Conservation (phyloP, 1,140 invertebrate species). For the Colletes gigas region DNA sequence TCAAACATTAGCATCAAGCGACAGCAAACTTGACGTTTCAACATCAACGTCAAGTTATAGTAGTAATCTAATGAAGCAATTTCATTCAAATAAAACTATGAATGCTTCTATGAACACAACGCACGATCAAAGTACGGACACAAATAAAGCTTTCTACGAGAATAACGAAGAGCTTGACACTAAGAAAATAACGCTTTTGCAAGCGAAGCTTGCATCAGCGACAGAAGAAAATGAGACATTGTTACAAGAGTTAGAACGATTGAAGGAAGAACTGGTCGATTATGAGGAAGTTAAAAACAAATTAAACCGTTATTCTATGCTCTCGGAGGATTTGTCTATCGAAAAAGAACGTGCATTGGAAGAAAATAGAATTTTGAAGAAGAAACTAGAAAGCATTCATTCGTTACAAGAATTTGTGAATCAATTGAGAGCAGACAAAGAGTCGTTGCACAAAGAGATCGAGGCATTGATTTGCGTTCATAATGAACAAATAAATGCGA, state of each 20-base stretch:
- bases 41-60: conserved; percentile 11
- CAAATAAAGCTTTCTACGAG: conserved; percentile 3
- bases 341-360: conserved; percentile 55
- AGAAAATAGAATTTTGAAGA: conserved; percentile 53
- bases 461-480: conserved; percentile 62
- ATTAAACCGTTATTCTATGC: conserved; percentile 45
- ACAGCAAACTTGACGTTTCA: conserved; percentile 77
- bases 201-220: conserved; percentile 23
- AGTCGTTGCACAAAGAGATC: conserved; percentile 51
- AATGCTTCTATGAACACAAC: conserved; percentile 35
- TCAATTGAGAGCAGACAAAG: conserved; percentile 59
- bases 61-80: conserved; percentile 19
- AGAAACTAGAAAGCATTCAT: conserved; percentile 50
- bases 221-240: conserved; percentile 53
- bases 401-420: conserved; percentile 64
- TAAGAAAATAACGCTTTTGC: conserved; percentile 14
- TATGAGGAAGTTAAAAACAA: conserved; percentile 61
- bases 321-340: conserved; percentile 61
- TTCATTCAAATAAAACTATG: neutral
- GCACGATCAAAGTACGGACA: conserved; percentile 11
- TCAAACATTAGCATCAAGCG: conserved; percentile 80
- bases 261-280: conserved; percentile 39
- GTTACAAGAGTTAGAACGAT: conserved; percentile 46
- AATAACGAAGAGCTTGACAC: conserved; percentile 19
- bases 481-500: conserved; percentile 73